Conservation (phyloP, 1,140 invertebrate genomes). For the Platyura marginata region DNA sequence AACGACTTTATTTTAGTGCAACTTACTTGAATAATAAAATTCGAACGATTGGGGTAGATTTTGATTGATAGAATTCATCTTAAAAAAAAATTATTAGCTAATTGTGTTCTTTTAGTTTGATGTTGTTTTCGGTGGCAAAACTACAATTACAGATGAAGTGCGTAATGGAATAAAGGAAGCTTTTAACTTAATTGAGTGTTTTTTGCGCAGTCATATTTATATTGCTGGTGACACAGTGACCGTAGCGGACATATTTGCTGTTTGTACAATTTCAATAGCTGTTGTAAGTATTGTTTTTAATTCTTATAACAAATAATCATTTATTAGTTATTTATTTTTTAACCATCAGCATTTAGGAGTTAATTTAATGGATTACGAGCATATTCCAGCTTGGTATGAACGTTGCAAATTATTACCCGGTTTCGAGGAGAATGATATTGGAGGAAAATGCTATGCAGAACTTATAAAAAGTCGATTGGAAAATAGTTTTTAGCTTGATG, state of each 20-base stretch:
- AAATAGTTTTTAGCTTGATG: conserved; percentile 4
- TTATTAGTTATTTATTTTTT: conserved; percentile 1
- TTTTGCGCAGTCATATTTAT: conserved; percentile 32
- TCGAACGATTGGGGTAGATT: conserved; percentile 33
- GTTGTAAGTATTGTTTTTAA: conserved; percentile 25
- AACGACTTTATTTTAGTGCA: conserved; percentile 40
- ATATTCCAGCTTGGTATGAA: conserved; percentile 42
- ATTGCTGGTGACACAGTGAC: conserved; percentile 38
- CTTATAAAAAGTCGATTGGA: conserved; percentile 31
- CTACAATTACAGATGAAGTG: conserved; percentile 31
- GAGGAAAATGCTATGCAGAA: conserved; percentile 30
- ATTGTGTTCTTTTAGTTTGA: conserved; percentile 29
- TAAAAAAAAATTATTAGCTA: neutral
- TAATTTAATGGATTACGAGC: conserved; percentile 39
- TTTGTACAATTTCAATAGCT: conserved; percentile 30
- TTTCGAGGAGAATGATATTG: conserved; percentile 31
- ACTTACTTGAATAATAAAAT: conserved; percentile 34
- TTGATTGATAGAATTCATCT: neutral
- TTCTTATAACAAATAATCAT: neutral
- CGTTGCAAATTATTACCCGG: conserved; percentile 31
- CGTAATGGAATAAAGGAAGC: conserved; percentile 33
- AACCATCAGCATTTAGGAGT: conserved; percentile 38
- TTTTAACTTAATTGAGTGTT: conserved; percentile 34
- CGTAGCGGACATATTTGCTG: conserved; percentile 40
- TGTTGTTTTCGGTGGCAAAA: conserved; percentile 32